A percentile compares a stretch with the other conserved stretches of the same genome.
Evolutionary conservation across 92 coral and sea anemone species (phyloP).

Genomic region (Umimayanthus kanabou): DNA sequence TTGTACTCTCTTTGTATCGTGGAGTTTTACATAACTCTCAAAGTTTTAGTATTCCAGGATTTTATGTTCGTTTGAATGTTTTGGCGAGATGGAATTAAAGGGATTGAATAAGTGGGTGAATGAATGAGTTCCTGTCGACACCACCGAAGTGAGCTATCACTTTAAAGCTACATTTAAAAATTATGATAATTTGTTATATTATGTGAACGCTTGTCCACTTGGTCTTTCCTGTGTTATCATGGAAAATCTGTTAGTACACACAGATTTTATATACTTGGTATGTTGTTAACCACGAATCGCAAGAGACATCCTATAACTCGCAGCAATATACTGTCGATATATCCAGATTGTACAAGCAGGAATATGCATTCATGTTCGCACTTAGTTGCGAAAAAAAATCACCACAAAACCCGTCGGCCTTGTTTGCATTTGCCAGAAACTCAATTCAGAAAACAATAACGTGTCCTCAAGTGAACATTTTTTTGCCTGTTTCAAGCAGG

Average conservation of each 20-base stretch:
- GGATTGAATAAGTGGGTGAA: background rate
- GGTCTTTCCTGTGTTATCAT: background rate
- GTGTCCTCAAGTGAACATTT: background rate
- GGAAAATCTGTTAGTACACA: background rate
- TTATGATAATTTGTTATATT: background rate
- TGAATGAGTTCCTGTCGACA: background rate
- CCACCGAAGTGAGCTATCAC: background rate
- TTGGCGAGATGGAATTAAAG: too few relatives aligned
- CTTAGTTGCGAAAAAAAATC: background rate
- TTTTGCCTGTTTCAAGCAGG: background rate
- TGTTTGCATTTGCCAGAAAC: background rate
- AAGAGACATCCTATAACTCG: background rate
- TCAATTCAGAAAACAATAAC: background rate
- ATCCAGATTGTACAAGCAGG: background rate
- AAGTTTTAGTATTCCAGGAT: background rate
- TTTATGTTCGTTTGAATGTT: background rate
- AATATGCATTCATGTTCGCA: constrained; percentile 2
- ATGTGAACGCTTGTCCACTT: background rate
- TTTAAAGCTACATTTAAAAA: background rate
- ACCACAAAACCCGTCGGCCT: background rate
- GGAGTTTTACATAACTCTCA: background rate
- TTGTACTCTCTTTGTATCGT: background rate
- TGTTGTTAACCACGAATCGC: background rate
- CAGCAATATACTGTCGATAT: background rate
- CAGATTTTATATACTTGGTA: background rate